These are phyloP conservation scores for Sphenopsis melanotis DNA, from an alignment of 2,797 vertebrate genomes.

Conservation along the genomic window DNA sequence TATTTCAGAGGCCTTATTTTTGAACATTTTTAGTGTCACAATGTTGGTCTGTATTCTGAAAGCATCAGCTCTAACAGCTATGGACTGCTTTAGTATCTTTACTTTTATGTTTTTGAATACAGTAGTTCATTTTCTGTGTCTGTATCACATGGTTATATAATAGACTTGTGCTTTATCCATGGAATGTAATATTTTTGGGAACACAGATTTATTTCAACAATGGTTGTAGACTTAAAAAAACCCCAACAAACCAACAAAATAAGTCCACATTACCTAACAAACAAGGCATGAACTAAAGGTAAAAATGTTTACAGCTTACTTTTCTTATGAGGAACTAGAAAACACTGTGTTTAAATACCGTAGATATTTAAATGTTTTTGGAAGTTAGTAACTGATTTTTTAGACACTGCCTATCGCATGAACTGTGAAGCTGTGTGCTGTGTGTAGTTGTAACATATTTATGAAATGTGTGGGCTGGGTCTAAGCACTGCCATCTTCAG, in stretches of 20 bases:
- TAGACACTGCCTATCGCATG: conserved; percentile 92
- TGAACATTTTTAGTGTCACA: conserved; percentile 83
- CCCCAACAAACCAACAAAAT: conserved; percentile 6
- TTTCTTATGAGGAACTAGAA: conserved; percentile 82
- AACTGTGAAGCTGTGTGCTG: conserved; percentile 88
- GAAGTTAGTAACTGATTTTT: conserved; percentile 83
- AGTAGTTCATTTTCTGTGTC: conserved; percentile 75
- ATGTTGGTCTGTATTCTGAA: conserved; percentile 78
- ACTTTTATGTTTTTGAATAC: conserved; percentile 77
- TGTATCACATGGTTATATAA: conserved; percentile 81
- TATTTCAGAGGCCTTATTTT: conserved; percentile 96
- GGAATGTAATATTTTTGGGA: conserved; percentile 86
- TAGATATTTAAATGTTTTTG: conserved; percentile 88
- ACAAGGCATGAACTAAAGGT: conserved; percentile 80
- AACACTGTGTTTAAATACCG: conserved; percentile 84
- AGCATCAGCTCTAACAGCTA: conserved; percentile 76
- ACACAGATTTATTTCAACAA: conserved; percentile 72
- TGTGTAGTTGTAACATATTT: conserved; percentile 91
- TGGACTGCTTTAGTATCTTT: conserved; percentile 77
- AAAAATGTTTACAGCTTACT: conserved; percentile 86
- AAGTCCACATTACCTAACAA: conserved; percentile 66
- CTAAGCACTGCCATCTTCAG: conserved; percentile 70
- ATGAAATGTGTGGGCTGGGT: conserved; percentile 80
- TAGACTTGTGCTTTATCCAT: conserved; percentile 76
- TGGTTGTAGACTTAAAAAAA: conserved; percentile 69